Evolutionary conservation across 2,797 vertebrate species (phyloP).

Genomic region (Kryptolebias ocellatus): DNA sequence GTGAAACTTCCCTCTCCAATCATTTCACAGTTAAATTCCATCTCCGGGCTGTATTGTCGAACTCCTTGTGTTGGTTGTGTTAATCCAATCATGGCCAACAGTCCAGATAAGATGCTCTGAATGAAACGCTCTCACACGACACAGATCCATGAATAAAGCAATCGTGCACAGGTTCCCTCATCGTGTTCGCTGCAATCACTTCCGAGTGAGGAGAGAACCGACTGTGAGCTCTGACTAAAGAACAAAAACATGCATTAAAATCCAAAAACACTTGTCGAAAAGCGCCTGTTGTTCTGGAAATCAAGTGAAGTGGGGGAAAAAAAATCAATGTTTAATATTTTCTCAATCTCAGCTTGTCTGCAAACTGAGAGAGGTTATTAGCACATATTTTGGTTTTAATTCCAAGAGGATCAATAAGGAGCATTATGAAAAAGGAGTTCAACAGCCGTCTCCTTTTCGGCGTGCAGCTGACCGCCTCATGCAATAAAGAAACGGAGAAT

Average conservation of each 20-base stretch:
- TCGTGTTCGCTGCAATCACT: slow-evolving; percentile 19
- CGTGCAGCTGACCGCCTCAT: slow-evolving; percentile 33
- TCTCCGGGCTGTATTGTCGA: slow-evolving; percentile 48
- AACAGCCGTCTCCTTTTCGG: slow-evolving; percentile 19
- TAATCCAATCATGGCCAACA: slow-evolving; percentile 69
- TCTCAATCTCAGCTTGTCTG: slow-evolving; percentile 28
- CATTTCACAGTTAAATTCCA: slow-evolving; percentile 67
- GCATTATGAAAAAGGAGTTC: slow-evolving; percentile 34
- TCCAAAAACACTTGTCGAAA: background rate
- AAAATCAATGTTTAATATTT: slow-evolving; percentile 68
- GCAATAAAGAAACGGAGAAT: slow-evolving; percentile 37
- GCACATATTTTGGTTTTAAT: slow-evolving; percentile 38
- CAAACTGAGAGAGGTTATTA: slow-evolving; percentile 34
- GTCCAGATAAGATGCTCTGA: slow-evolving; percentile 57
- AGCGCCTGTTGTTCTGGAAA: slow-evolving; percentile 22
- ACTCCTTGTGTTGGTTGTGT: slow-evolving; percentile 31
- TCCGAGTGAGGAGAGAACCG: background rate
- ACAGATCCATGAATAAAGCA: slow-evolving; percentile 49
- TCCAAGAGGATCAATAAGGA: slow-evolving; percentile 42
- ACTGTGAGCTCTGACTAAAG: slow-evolving; percentile 11
- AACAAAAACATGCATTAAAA: slow-evolving; percentile 22
- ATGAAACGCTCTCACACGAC: slow-evolving; percentile 47
- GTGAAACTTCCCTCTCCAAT: slow-evolving; percentile 65
- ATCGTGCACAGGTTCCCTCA: slow-evolving; percentile 4
- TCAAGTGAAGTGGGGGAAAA: slow-evolving; percentile 25